These are phyloP conservation scores for Anser brachyrhynchus DNA, from an alignment of 2,113 vertebrate genomes.

Conservation along the genomic window DNA sequence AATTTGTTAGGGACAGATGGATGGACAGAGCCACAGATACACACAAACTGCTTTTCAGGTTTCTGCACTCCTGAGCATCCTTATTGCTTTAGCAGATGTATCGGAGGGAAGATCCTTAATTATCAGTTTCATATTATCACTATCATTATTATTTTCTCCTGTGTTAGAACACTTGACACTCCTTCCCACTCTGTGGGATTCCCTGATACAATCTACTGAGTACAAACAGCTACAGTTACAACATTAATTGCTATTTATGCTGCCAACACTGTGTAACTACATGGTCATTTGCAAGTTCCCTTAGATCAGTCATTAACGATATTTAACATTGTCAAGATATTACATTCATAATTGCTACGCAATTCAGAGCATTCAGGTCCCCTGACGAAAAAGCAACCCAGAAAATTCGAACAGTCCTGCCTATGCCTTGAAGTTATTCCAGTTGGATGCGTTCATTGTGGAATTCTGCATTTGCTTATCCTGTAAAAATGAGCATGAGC, in stretches of 20 bases:
- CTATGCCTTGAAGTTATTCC: neutral
- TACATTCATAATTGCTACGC: constrained; percentile 70
- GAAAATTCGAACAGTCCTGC: neutral
- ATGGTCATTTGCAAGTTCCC: constrained; percentile 65
- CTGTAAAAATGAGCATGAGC: neutral
- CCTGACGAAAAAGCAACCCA: constrained; percentile 12
- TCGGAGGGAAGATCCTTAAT: neutral
- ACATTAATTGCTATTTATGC: constrained; percentile 69
- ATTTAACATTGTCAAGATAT: constrained; percentile 72
- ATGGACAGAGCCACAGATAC: neutral
- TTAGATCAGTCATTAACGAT: constrained; percentile 60
- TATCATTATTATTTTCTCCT: neutral
- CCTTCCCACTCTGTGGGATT: neutral
- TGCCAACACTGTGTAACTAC: constrained; percentile 59
- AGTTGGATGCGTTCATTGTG: fast-evolving
- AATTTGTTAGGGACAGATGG: neutral
- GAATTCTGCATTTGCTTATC: neutral
- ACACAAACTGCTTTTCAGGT: neutral
- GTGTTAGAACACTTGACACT: neutral
- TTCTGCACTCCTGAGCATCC: neutral
- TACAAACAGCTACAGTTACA: constrained; percentile 10
- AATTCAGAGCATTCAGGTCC: constrained; percentile 54
- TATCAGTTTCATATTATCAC: neutral
- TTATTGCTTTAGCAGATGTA: neutral
- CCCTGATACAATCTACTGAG: constrained; percentile 4